Conservation (phyloP, 2,797 vertebrate genomes). For the Poecilia velifera region DNA sequence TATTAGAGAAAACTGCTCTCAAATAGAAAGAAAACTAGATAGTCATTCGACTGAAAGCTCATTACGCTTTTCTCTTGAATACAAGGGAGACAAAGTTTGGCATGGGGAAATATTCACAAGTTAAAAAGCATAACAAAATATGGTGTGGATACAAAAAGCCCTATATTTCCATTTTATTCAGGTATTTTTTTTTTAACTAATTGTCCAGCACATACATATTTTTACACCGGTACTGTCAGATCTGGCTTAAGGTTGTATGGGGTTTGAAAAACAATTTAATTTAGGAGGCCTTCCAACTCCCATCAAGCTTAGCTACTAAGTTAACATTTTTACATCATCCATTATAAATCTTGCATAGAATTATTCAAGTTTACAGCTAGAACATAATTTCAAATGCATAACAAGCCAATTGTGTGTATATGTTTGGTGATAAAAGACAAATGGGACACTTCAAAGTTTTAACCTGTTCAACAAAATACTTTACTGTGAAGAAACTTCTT, state of each 20-base stretch:
- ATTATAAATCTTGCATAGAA: background rate
- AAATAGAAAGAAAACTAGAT: background rate
- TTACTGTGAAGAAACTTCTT: background rate
- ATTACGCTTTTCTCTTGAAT: background rate
- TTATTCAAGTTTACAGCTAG: background rate
- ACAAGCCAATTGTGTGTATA: background rate
- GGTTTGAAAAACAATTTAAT: background rate
- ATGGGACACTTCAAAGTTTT: background rate
- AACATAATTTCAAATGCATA: background rate
- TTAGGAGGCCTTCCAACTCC: background rate
- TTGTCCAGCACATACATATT: background rate
- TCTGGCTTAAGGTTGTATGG: background rate
- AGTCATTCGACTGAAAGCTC: background rate
- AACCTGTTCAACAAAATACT: background rate
- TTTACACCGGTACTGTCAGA: background rate
- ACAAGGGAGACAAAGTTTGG: background rate
- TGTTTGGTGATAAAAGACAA: background rate
- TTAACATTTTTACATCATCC: background rate
- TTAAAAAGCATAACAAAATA: background rate
- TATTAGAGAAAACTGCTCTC: background rate
- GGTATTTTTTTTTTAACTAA: background rate
- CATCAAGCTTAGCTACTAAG: background rate
- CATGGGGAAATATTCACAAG: background rate
- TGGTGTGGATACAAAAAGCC: background rate
- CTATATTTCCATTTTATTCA: background rate